Evolutionary conservation across 2,888 invertebrate genomes (phyloP).

Genomic region (Polyommatus iphigenia): DNA sequence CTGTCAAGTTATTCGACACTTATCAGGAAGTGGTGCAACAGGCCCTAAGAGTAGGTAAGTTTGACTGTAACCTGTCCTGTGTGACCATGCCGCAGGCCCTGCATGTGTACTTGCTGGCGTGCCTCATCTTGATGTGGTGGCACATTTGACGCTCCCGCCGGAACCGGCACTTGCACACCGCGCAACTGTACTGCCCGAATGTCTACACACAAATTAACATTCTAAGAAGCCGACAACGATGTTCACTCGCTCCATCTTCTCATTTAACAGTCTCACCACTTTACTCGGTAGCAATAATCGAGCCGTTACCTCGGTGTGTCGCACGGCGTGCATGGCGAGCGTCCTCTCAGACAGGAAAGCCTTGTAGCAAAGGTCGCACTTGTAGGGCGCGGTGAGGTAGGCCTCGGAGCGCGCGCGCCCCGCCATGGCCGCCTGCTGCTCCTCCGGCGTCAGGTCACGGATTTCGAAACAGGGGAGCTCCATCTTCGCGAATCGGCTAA

Average conservation of each 20-base stretch:
- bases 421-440: conserved; percentile 27
- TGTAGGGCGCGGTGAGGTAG: conserved; percentile 29
- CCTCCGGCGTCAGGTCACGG: conserved; percentile 16
- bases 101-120: conserved; percentile 28
- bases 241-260: no score
- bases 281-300: no score
- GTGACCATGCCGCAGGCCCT: conserved; percentile 26
- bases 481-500: background rate
- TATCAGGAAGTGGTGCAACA: no score
- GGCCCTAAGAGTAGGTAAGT: no score
- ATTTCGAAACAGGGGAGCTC: background rate
- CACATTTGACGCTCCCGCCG: conserved; percentile 3
- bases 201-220: background rate
- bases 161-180: conserved; percentile 25
- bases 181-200: conserved; percentile 19
- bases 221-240: no score
- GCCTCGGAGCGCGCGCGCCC: conserved; percentile 16
- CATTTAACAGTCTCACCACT: no score
- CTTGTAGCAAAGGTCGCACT: conserved; percentile 29
- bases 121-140: background rate
- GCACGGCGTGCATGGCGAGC: background rate
- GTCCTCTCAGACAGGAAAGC: conserved; percentile 18
- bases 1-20: no score
- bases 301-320: conserved; percentile 27
- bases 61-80: conserved; percentile 2